A percentile compares a stretch with the other conserved stretches of the same genome.
Evolutionary conservation across 2,113 vertebrate genomes (phyloP).

Genomic region (Sylvia atricapilla): DNA sequence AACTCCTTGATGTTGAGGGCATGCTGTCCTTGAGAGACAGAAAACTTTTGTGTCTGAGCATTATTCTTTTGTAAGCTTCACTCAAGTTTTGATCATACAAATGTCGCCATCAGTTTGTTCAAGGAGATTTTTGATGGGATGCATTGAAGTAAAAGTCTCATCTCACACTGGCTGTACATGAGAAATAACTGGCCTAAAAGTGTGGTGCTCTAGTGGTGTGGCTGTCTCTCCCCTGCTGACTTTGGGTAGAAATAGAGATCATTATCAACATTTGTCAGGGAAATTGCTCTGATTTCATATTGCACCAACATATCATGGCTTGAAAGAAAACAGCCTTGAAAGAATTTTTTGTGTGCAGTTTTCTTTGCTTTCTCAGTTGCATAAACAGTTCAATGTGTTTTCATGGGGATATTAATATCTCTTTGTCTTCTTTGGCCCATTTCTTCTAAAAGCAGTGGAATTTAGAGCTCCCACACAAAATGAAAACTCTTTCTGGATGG

Average conservation of each 20-base stretch:
- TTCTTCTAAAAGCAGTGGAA: neutral
- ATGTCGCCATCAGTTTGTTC: neutral
- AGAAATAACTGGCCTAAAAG: neutral
- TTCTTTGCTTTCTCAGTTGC: neutral
- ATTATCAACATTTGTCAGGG: neutral
- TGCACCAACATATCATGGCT: neutral
- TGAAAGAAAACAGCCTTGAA: neutral
- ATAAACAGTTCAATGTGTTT: neutral
- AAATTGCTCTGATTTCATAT: neutral
- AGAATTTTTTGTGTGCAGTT: neutral
- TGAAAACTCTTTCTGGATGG: neutral
- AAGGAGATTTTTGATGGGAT: neutral
- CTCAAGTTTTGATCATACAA: neutral
- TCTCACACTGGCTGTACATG: fast-evolving
- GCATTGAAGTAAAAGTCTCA: neutral
- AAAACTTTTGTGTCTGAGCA: neutral
- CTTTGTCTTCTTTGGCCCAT: neutral
- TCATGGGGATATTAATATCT: neutral
- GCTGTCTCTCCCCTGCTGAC: neutral
- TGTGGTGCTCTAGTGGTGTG: neutral
- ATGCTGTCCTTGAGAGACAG: neutral
- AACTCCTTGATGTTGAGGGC: neutral
- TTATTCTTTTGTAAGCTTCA: neutral
- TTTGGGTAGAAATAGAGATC: neutral
- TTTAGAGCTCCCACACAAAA: neutral